A percentile compares a stretch with the other conserved stretches of the same genome.
Conservation (phyloP, 2,888 invertebrate genomes). For the Drosophila merina region DNA sequence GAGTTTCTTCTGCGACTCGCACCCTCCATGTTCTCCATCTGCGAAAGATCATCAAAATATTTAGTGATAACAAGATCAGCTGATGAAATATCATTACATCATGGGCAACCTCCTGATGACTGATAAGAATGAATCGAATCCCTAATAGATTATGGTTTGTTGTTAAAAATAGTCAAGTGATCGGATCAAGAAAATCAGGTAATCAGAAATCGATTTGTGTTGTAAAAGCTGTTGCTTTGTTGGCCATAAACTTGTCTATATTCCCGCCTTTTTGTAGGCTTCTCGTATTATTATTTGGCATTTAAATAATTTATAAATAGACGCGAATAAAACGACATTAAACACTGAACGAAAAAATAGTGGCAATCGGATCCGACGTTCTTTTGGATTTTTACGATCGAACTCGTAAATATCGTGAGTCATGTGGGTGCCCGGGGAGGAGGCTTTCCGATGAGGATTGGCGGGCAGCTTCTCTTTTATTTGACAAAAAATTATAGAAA, state of each 20-base stretch:
- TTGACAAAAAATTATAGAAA: slow-evolving; percentile 36
- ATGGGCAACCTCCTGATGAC: not conserved
- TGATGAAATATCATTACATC: not conserved
- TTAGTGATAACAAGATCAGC: not conserved
- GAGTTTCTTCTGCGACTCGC: slow-evolving; percentile 39
- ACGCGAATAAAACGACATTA: slow-evolving; percentile 24
- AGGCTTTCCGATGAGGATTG: not conserved
- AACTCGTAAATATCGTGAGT: slow-evolving; percentile 63
- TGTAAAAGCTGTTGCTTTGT: not conserved
- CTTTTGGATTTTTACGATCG: slow-evolving; percentile 49
- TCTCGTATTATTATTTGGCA: not conserved
- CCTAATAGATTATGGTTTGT: not conserved
- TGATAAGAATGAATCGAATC: not conserved
- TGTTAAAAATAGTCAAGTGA: not conserved
- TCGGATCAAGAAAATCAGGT: not conserved
- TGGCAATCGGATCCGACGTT: slow-evolving; percentile 26
- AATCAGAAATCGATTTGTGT: not conserved
- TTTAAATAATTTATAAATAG: slow-evolving; percentile 36
- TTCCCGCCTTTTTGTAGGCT: not conserved
- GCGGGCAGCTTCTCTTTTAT: not conserved
- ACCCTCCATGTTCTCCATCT: slow-evolving; percentile 60
- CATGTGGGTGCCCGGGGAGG: slow-evolving; percentile 8
- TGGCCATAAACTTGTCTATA: not conserved
- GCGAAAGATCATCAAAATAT: not conserved
- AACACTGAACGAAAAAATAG: slow-evolving; percentile 8